Base-by-base conservation (phyloP, 2,113 vertebrate genomes). In the Parus major region DNA sequence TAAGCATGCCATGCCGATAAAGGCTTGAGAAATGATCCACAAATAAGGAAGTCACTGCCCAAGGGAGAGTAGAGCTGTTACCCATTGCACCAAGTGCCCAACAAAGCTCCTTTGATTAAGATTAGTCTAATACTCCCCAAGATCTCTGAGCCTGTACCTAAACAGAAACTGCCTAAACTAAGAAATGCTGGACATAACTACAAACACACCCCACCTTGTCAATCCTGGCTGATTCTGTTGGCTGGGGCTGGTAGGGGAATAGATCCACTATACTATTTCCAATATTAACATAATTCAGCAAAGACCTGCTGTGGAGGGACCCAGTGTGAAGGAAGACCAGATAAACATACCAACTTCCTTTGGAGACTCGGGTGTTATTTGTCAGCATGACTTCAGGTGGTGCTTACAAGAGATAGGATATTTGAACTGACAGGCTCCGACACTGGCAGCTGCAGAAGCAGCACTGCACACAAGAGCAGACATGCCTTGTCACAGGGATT, bases 401-500 rank as follows among this genome's bases (percentile, higher is more conserved):
- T 81, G 15, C 61, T 80, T 31, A 61, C 2, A 3, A 44, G 53
- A 35, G 25, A 25, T 9, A 9, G 42, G 25, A 33, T 2, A n/a
- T 56, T 2, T 69, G 61, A 82, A 53, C 29, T 35, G 63, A 44
- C 14, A 42, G 27, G n/a, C 47, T 41, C 11, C 8, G 29, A 22
- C 22, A 35, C 6, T 28, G 52, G 24, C 8, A 72, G 36, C n/a
- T 3, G 0, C 49, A 69, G 31, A 42, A 44, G 50, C 35, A 88
- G 25, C 2, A 4, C 42, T 0, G 2, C 14, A 29, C 42, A 31
- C 0, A 0, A 50, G 3, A 56, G 31, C 2, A 31, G 27, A 19
- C 0, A 0, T 23, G 29, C n/a, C 47, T 35, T 63, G 47, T 17
- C 6, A 1, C 4, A 0, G 16, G 16, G 14, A 33, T n/a, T 29